Evolutionary conservation across 1,140 invertebrate genomes (phyloP), one percentile per base, ranked within the genome.

Genomic region (Geopemphigus sp.): DNA sequence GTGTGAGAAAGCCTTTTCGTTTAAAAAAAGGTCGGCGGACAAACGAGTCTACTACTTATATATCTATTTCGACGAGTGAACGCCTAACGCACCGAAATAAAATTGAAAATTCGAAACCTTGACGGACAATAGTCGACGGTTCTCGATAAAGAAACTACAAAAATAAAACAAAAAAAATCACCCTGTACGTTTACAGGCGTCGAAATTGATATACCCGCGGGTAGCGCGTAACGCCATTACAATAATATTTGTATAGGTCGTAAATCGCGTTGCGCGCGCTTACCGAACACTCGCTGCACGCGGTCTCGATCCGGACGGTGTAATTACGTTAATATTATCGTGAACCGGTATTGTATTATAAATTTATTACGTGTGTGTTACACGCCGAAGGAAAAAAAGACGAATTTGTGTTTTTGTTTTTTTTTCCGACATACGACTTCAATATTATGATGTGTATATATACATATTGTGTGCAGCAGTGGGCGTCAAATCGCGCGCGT

Each of bases 401-500:
- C 39, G 5, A 76, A 22, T 57, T 54, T 74, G 32, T 39, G 32
- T 3, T 78, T 45, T 59, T 59, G 14, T 59, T 39, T 39, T 39
- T n/a, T 19, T 3, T 17, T 19, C 29, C 32, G 29, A 17, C 45
- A 53, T 72, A 39, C 54, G 15, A 32, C 54, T 76, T 78, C 26
- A 59, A 68, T 11, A 61, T 53, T 70, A 53, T 26, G 73, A 59
- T 76, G 72, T 74, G 53, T 39, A 45, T 59, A 12, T 50, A 12
- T 50, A 12, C 32, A 12, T 50, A 50, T 50, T 12, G 5, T 12
- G 47, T 78, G 39, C 26, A n/a, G 59, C 45, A 19, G 74, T 78
- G 74, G 74, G 74, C 57, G 73, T 76, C 39, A 76, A 76, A 59
- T 76, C 56, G 57, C 54, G 53, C 32, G 56, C 39, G 74, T 47